A percentile compares a stretch with the other conserved stretches of the same genome.
phyloP scores from a whole-genome alignment of 2,113 vertebrate species.

The Malurus elegans region DNA sequence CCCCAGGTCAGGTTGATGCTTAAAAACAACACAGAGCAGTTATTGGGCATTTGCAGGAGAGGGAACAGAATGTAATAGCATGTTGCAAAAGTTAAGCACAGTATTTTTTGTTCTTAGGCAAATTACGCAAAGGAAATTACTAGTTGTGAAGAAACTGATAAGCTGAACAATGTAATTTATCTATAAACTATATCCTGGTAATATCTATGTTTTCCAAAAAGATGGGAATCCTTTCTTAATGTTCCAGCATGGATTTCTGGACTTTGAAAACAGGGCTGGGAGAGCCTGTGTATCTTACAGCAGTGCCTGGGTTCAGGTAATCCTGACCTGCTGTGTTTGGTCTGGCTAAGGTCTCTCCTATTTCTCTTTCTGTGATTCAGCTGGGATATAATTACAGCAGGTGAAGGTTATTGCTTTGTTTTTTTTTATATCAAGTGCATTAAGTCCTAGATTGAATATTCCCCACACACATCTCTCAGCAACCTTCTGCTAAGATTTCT shows the following conservation, averaged over 20 bases:
- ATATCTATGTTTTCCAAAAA: not conserved
- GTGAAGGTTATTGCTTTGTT: not conserved
- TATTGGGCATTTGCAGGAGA: not conserved
- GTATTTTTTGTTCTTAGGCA: not conserved
- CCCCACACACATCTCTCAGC: not conserved
- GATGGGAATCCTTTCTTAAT: not conserved
- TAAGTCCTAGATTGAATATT: not conserved
- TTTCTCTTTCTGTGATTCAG: not conserved
- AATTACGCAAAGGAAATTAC: not conserved
- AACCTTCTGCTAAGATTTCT: not conserved
- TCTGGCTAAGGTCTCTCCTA: not conserved
- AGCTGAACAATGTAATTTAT: not conserved
- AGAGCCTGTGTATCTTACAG: not conserved
- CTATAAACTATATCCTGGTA: not conserved
- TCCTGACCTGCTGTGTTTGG: not conserved
- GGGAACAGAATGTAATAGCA: not conserved
- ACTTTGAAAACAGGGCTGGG: not conserved
- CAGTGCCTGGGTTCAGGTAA: not conserved
- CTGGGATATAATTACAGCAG: not conserved
- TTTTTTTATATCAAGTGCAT: not conserved
- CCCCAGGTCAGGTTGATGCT: slow-evolving; percentile 97
- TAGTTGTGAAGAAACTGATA: not conserved
- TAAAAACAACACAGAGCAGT: slow-evolving; percentile 10
- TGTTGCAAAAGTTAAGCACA: not conserved
- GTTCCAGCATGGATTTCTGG: not conserved